A percentile compares a stretch with the other conserved stretches of the same genome.
These are phyloP conservation scores for Drosophila yooni DNA, from an alignment of 2,888 invertebrate genomes.

Conservation along the genomic window DNA sequence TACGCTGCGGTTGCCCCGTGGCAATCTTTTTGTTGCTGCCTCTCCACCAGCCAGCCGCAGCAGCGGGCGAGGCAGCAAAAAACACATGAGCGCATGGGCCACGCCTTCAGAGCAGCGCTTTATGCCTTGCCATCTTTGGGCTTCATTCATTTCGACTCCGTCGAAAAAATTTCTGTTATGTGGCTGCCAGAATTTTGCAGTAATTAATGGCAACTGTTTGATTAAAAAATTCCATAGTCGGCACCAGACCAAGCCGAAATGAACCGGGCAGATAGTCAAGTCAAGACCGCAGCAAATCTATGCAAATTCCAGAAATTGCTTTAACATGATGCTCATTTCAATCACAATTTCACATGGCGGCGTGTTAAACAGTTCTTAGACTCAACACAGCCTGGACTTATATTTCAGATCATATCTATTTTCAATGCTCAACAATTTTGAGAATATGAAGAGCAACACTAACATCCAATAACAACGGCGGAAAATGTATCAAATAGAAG, in stretches of 20 bases:
- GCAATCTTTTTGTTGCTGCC: slow-evolving; percentile 48
- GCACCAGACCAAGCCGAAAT: slow-evolving; percentile 3
- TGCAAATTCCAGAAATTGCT: slow-evolving; percentile 66
- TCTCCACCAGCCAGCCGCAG: slow-evolving; percentile 22
- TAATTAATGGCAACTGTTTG: slow-evolving; percentile 84
- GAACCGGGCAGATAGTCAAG: slow-evolving; percentile 14
- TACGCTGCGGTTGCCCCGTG: slow-evolving; percentile 58
- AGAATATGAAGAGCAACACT: not conserved
- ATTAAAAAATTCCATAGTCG: slow-evolving; percentile 83
- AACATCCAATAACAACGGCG: not conserved
- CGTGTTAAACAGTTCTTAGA: not conserved
- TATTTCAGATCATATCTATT: not conserved
- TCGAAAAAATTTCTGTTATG: slow-evolving; percentile 82
- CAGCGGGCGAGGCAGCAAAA: slow-evolving; percentile 19
- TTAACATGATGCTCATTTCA: slow-evolving; percentile 23
- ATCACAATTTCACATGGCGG: not conserved
- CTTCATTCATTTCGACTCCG: slow-evolving; percentile 64
- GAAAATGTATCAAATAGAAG: not conserved
- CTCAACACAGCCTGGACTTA: not conserved
- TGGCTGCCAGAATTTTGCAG: slow-evolving; percentile 81
- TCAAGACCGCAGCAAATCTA: slow-evolving; percentile 56
- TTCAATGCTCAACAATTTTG: not conserved
- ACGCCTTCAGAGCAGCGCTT: slow-evolving; percentile 54
- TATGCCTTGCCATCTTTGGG: slow-evolving; percentile 52
- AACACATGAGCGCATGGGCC: slow-evolving; percentile 38